Evolutionary conservation across 2,797 vertebrate genomes (phyloP).

Genomic region (Mareca strepera): DNA sequence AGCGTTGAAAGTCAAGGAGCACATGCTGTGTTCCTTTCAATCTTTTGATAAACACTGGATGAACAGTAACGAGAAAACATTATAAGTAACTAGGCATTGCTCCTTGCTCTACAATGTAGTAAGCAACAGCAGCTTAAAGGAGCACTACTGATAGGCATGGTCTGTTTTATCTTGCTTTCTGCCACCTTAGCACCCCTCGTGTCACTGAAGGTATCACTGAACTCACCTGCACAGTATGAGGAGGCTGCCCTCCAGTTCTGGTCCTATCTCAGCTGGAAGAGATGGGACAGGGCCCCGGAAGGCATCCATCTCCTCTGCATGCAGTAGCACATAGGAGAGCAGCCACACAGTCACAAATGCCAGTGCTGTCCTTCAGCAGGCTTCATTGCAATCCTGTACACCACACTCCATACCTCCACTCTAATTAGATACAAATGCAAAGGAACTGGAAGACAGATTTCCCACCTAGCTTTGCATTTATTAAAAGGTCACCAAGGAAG

Average conservation of each 20-base stretch:
- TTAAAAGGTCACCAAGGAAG: slow-evolving; percentile 76
- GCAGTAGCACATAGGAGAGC: background rate
- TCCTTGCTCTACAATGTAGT: background rate
- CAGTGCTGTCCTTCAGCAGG: background rate
- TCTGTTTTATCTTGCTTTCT: background rate
- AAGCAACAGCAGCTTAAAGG: background rate
- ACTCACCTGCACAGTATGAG: background rate
- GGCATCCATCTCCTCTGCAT: background rate
- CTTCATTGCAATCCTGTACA: background rate
- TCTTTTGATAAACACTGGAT: background rate
- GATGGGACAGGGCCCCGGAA: background rate
- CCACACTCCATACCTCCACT: background rate
- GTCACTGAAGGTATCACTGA: rapidly evolving
- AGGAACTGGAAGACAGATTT: slow-evolving; percentile 33
- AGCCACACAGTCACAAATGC: too few species aligned
- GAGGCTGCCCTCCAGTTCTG: background rate
- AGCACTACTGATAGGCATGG: background rate
- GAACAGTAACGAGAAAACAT: background rate
- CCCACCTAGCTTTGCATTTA: slow-evolving; percentile 49
- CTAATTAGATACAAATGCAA: slow-evolving; percentile 45
- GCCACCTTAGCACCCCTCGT: background rate
- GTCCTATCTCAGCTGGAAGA: background rate
- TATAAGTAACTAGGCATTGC: background rate
- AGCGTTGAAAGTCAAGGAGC: background rate
- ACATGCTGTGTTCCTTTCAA: rapidly evolving